Conservation (phyloP, 2,888 invertebrate genomes). For the Himalopsyche japonica region DNA sequence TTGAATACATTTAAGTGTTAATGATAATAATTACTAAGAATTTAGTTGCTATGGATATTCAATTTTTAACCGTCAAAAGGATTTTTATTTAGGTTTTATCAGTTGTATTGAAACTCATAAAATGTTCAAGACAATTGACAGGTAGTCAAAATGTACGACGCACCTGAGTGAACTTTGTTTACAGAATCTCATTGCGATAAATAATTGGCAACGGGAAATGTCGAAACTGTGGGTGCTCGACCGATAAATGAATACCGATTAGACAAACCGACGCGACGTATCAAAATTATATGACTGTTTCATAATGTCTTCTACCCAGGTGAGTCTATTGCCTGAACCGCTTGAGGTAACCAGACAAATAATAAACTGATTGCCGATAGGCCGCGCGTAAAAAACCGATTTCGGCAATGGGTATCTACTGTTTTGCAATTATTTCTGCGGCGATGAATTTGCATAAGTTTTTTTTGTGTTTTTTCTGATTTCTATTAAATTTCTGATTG, state of each 20-base stretch:
- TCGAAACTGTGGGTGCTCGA: constrained; percentile 12
- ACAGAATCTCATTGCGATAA: constrained; percentile 14
- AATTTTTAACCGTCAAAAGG: too few relatives aligned
- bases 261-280: constrained; percentile 11
- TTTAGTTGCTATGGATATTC: too few relatives aligned
- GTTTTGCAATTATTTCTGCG: neutral
- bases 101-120: too few relatives aligned
- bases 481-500: too few relatives aligned
- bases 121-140: neutral
- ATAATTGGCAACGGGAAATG: constrained; percentile 5
- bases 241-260: constrained; percentile 25
- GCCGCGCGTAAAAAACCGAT: neutral
- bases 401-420: neutral
- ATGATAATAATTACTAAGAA: too few relatives aligned
- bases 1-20: too few relatives aligned
- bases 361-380: neutral
- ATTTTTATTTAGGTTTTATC: too few relatives aligned
- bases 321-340: neutral
- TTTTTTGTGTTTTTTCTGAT: neutral
- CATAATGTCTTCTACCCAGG: neutral
- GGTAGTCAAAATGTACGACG: neutral
- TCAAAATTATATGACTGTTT: constrained; percentile 6
- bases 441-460: neutral
- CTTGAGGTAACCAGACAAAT: neutral
- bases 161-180: constrained; percentile 4